Evolutionary conservation across 2,888 invertebrate genomes (phyloP), one percentile per base, ranked within the genome.

Genomic region (Camptogramma bilineatum): DNA sequence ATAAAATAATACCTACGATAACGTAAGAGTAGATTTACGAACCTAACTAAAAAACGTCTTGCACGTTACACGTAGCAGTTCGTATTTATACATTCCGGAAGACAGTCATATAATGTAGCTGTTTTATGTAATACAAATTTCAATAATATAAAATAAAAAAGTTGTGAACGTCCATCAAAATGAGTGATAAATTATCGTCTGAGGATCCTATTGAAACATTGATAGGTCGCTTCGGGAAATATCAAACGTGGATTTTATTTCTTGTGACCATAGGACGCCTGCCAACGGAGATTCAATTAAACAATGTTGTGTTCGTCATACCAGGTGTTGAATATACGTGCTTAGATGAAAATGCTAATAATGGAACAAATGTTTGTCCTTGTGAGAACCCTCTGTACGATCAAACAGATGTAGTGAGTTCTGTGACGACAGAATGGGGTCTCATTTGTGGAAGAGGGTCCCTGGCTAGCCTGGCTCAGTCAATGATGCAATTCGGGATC

Each of bases 371-470:
- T 62, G 68, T 82, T 57, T 92, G 92, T 64, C 92, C 92, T 0
- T 92, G 91, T 76, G 70, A 75, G 9, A 82, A 86, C 52, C 88
- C 95, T 88, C 56, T 93, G 39, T 95, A 94, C 70, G 94, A 95
- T 68, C 83, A 84, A 17, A 93, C 85, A 48, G 82, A 88, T 7
- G 94, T 95, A 55, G 79, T 84, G 4, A 94, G 90, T 71, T 95
- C 95, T 0, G 94, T 95, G 8, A 92, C 94, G 0, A 94, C 91
- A 9, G 91, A 95, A 86, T 95, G 94, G 94, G 75, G 94, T 74
- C 86, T 95, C 39, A 94, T 95, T 62, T 95, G 95, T 72, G 93
- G 94, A 28, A 88, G 87, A 66, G 84, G 86, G 58, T 90, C 90
- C 68, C 75, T 95, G 47, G 92, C 94, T 0, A 95, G 94, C 77